Conservation (phyloP, 2,113 vertebrate genomes). For the Coptodon bakossiorum region DNA sequence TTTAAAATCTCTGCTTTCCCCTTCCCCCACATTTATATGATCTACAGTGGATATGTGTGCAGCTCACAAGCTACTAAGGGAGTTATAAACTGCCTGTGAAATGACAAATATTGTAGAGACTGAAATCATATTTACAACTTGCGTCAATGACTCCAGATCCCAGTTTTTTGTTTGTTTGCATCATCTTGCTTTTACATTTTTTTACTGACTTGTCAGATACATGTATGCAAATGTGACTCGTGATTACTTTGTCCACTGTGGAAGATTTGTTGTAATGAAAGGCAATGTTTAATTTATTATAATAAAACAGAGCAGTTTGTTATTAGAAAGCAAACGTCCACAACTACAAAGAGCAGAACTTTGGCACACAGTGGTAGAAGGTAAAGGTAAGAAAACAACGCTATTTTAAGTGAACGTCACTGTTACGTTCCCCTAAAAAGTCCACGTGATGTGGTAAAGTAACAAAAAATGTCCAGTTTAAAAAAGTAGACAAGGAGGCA, state of each 20-base stretch:
- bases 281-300: background rate
- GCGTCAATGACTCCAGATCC: rapidly evolving
- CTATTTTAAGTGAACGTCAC: background rate
- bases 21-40: rapidly evolving
- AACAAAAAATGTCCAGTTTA: background rate
- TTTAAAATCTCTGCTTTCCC: background rate
- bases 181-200: background rate
- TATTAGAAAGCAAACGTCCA: background rate
- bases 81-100: background rate
- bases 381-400: background rate
- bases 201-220: background rate
- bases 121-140: background rate
- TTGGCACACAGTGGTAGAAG: background rate
- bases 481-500: background rate
- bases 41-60: background rate
- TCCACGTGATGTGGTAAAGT: background rate
- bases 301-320: background rate
- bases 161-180: background rate
- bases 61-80: background rate
- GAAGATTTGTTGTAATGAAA: background rate
- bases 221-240: rapidly evolving
- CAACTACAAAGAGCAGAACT: background rate
- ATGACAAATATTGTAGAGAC: background rate
- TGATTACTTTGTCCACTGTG: background rate
- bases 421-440: rapidly evolving